phyloP scores from a whole-genome alignment of 2,888 invertebrate species.

The Danaus chrysippus region DNA sequence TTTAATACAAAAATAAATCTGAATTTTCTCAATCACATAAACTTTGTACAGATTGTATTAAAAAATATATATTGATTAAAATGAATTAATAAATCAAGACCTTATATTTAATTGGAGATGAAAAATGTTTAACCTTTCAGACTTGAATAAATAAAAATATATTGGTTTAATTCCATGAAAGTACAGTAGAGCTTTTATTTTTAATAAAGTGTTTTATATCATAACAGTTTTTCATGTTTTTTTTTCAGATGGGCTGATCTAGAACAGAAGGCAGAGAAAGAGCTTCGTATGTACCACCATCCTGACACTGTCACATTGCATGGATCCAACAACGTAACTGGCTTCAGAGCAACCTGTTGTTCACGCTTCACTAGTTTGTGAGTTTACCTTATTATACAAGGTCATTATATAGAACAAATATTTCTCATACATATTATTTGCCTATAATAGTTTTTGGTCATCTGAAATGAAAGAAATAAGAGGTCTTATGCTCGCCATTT shows the following conservation, averaged over 20 bases:
- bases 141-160: not conserved
- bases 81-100: too few relatives aligned
- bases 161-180: not conserved
- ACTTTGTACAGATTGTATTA: too few relatives aligned
- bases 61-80: too few relatives aligned
- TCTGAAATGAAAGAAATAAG: too few relatives aligned
- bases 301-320: constrained; percentile 67
- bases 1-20: too few relatives aligned
- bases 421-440: too few relatives aligned
- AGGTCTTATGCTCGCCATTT: too few relatives aligned
- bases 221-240: not conserved
- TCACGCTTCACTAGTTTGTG: constrained; percentile 55
- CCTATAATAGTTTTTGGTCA: too few relatives aligned
- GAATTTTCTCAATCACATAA: too few relatives aligned
- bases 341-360: constrained; percentile 61
- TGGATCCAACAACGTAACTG: constrained; percentile 64
- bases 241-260: constrained; percentile 75
- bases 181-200: not conserved
- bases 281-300: constrained; percentile 72
- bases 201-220: too few relatives aligned
- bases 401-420: constrained; percentile 1
- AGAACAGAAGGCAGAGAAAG: constrained; percentile 79
- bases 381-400: constrained; percentile 17
- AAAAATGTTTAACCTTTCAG: too few relatives aligned
- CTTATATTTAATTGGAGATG: too few relatives aligned